These are phyloP conservation scores for Crenichthys baileyi DNA, from an alignment of 2,797 vertebrate genomes.

Conservation along the genomic window DNA sequence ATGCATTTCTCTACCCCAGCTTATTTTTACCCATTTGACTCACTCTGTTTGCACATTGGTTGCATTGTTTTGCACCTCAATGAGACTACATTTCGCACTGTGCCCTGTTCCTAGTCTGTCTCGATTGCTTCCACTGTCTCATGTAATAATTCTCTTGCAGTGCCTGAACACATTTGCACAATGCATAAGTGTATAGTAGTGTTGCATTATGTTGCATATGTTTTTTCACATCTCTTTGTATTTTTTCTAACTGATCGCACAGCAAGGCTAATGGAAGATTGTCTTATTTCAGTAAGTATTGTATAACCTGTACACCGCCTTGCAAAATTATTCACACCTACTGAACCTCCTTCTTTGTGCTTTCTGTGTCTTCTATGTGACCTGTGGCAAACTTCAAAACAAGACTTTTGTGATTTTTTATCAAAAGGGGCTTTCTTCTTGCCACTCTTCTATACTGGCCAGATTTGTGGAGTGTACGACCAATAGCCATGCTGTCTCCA, in stretches of 20 bases:
- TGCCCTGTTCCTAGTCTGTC: neutral
- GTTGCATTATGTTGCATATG: neutral
- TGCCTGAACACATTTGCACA: neutral
- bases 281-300: neutral
- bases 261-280: neutral
- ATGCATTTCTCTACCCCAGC: neutral
- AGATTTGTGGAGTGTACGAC: neutral
- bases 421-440: neutral
- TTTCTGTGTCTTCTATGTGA: too few relatives aligned
- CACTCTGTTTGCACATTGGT: neutral
- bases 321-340: neutral
- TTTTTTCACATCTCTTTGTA: neutral
- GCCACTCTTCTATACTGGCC: neutral
- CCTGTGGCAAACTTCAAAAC: too few relatives aligned
- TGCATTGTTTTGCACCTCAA: slow-evolving; percentile 11
- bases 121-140: neutral
- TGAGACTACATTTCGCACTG: neutral
- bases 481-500: neutral
- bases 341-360: too few relatives aligned
- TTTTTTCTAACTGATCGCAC: neutral
- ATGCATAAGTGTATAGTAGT: neutral
- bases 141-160: neutral
- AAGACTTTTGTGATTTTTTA: neutral
- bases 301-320: neutral
- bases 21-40: neutral